Conservation (phyloP, 2,797 vertebrate genomes). For the Ciconia nigra region DNA sequence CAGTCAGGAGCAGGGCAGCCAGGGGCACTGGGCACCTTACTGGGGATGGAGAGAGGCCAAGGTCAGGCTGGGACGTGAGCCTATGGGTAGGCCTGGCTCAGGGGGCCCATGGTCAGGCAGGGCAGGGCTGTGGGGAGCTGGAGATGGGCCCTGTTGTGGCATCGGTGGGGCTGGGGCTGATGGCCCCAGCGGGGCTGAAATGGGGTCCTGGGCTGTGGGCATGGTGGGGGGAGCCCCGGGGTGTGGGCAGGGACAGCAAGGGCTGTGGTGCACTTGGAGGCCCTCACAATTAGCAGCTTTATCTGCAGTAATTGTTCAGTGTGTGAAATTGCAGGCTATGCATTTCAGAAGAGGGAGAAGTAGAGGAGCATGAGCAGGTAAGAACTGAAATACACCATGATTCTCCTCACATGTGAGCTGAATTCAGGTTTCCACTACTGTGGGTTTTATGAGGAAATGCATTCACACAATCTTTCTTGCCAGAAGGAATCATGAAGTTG, state of each 20-base stretch:
- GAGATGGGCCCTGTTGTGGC: background rate
- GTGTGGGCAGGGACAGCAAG: background rate
- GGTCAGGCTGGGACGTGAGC: background rate
- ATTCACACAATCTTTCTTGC: background rate
- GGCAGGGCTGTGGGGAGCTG: background rate
- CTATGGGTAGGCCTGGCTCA: accelerated
- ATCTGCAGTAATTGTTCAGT: background rate
- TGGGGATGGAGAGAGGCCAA: background rate
- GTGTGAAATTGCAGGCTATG: background rate
- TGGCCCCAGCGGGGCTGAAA: background rate
- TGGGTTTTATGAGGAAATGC: background rate
- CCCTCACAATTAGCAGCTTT: background rate
- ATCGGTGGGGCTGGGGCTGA: background rate
- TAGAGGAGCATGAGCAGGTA: background rate
- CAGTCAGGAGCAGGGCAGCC: background rate
- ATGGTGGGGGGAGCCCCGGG: accelerated
- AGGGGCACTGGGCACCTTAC: accelerated
- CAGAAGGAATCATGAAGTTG: background rate
- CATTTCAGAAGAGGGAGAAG: background rate
- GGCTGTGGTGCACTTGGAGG: accelerated
- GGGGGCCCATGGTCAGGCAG: no score
- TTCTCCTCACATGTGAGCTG: background rate
- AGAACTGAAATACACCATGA: background rate
- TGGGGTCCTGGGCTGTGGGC: no score
- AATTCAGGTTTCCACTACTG: background rate